A percentile compares a stretch with the other conserved stretches of the same genome.
Conservation (phyloP, 2,888 invertebrate species). For the Synanthedon andrenaeformis region DNA sequence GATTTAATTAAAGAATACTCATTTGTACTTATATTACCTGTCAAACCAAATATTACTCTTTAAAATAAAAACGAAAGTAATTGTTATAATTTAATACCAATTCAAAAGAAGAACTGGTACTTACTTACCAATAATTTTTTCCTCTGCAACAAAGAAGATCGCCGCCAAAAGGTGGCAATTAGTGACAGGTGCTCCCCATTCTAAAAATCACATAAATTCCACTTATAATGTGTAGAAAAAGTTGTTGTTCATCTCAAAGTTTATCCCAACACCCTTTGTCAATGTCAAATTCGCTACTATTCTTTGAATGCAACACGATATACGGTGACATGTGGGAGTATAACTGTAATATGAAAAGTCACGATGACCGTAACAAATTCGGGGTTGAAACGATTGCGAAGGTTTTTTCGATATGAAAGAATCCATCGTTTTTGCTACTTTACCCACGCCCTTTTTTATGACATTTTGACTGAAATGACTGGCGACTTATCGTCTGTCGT, state of each 20-base stretch:
- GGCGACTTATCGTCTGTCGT: slow-evolving; percentile 55
- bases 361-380: slow-evolving; percentile 54
- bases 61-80: too few species aligned
- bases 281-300: slow-evolving; percentile 61
- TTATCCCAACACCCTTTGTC: slow-evolving; percentile 63
- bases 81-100: not conserved
- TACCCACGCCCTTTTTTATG: slow-evolving; percentile 24
- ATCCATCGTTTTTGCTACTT: slow-evolving; percentile 30
- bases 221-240: slow-evolving; percentile 23
- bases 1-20: too few species aligned
- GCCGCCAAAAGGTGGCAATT: slow-evolving; percentile 68
- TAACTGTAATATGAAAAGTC: slow-evolving; percentile 31
- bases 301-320: slow-evolving; percentile 39
- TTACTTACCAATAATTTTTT: not conserved
- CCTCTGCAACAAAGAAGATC: slow-evolving; percentile 5
- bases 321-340: slow-evolving; percentile 56
- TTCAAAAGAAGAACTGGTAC: not conserved
- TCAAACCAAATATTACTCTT: too few species aligned
- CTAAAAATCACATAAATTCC: slow-evolving; percentile 47
- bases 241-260: slow-evolving; percentile 40
- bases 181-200: slow-evolving; percentile 62
- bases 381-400: slow-evolving; percentile 8
- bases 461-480: slow-evolving; percentile 29
- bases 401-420: slow-evolving; percentile 17
- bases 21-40: too few species aligned